Conservation (phyloP, 1,140 invertebrate species). For the Helicoverpa armigera region DNA sequence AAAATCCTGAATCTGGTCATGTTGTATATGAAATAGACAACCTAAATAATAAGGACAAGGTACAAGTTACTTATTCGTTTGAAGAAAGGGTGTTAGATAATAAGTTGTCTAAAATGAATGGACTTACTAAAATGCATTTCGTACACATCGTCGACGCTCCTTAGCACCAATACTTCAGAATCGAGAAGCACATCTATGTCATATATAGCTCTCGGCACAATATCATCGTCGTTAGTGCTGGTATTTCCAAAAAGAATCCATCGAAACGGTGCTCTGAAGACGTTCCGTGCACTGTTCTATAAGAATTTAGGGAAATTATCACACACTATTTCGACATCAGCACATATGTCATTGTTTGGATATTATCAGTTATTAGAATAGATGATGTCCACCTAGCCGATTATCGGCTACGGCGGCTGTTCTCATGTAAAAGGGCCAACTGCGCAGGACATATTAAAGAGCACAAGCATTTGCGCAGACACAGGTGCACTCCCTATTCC, state of each 20-base stretch:
- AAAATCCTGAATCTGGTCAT: too few species aligned
- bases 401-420: too few species aligned
- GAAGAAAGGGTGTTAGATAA: background rate
- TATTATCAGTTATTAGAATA: background rate
- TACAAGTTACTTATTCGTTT: too few species aligned
- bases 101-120: background rate
- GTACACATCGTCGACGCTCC: constrained; percentile 44
- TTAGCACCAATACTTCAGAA: constrained; percentile 60
- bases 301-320: background rate
- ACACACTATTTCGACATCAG: too few species aligned
- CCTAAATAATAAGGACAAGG: too few species aligned
- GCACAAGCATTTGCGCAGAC: too few species aligned
- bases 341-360: background rate
- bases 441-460: too few species aligned
- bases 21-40: too few species aligned
- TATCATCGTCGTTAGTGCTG: constrained; percentile 5
- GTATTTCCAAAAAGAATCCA: constrained; percentile 65
- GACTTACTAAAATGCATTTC: constrained; percentile 64
- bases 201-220: constrained; percentile 53
- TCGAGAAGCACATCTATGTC: constrained; percentile 61
- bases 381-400: too few species aligned
- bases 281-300: constrained; percentile 52
- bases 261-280: constrained; percentile 68
- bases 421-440: too few species aligned
- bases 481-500: too few species aligned